Base-by-base conservation (phyloP, 2,888 invertebrate species). In the Ypsolopha sequella region DNA sequence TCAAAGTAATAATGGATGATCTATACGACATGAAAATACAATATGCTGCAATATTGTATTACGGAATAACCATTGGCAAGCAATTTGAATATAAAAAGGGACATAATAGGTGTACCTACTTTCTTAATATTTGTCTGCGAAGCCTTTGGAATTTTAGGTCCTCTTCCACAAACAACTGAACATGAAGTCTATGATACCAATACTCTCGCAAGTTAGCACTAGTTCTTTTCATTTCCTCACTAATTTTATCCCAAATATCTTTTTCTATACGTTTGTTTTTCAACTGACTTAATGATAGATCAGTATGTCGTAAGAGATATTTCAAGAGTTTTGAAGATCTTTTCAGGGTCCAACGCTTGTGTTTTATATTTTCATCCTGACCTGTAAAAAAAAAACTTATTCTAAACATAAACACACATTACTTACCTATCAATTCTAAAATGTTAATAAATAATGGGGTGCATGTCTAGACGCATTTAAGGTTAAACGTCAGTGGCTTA, bases 171-270 rank as follows among this genome's bases (percentile, higher is more conserved):
- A 77, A 84, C 24, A 82, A 45, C 60, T 82, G 82, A 0, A 65
- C 65, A 66, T 82, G 80, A 7, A 84, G 66, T 51, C 56, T 65
- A 3, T 51, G 49, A 51, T 71, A 64, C 84, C 84, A 84, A 65
- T 76, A 78, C 10, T 50, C 51, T 57, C 73, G 67, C 53, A 81
- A 61, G 57, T 69, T 58, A 39, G 57, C 39, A 53, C 70, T 64
- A 39, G 67, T 60, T 4, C 72, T 69, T 4, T 68, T 61, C 60
- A 81, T 70, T 50, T 74, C 66, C 3, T 68, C 51, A 58, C 68
- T 66, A 2, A 81, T 47, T 54, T 70, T 66, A 7, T 65, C 43
- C 81, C 81, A 82, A 53, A 79, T 58, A 36, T 63, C 57, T 56
- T 61, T 73, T 9, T 74, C 70, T 58, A 84, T 61, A 53, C 53